Base-by-base conservation (phyloP, 2,797 vertebrate genomes). In the Muscicapa striata region DNA sequence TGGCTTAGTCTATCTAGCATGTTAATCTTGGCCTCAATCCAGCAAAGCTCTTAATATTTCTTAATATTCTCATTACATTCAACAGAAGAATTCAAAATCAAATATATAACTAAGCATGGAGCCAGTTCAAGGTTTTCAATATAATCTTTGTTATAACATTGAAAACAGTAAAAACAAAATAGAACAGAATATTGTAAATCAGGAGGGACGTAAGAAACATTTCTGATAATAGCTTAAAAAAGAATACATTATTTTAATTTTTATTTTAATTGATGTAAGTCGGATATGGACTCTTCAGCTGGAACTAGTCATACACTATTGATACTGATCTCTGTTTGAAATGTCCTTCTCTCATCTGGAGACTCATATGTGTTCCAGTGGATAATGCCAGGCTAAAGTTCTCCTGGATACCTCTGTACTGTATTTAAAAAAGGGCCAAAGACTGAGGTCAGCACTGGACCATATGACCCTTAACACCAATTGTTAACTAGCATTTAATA, bases 41-140 rank as follows among this genome's bases (percentile, higher is more conserved):
- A 85, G n/a, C 4, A 77, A 90, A 92, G 68, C 43, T 89, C 72
- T 90, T 94, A 90, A 87, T 87, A 89, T 93, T 94, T 92, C 61
- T 91, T 93, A 83, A 86, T 91, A 91, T 70, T 74, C 43, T 82
- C 41, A 72, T 80, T 87, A 79, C 19, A 74, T 69, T 85, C 66
- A 69, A 20, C 13, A 74, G 79, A 79, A 91, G 20, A 91, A 66
- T 22, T 87, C 22, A 81, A 87, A 94, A 87, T 82, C 72, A 80
- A 90, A 32, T 19, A 23, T 40, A 58, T n/a, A 82, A 5, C 21
- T 62, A 66, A 81, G 73, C 18, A 68, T 5, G 12, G 36, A 92
- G 13, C 17, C 36, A 51, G 27, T 29, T 84, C 19, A 61, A 77
- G 8, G 6, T 34, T 80, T 85, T 93, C 49, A 58, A 32, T 3